Percentiles rank a stretch among this genome's conserved stretches.
Conservation (phyloP, 2,113 vertebrate species). For the Damaliscus lunatus region DNA sequence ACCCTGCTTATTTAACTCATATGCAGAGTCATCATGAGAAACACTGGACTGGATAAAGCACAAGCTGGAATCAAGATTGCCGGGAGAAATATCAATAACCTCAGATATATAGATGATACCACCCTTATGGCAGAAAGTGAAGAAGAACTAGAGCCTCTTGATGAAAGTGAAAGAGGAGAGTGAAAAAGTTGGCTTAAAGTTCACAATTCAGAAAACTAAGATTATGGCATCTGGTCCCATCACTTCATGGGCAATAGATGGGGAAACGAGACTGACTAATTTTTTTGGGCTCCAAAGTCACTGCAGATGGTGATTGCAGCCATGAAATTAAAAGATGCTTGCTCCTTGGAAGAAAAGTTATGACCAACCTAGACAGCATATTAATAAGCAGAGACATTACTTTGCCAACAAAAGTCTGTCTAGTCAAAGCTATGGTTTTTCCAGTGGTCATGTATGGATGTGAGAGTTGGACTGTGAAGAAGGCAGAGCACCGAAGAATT, state of each 20-base stretch:
- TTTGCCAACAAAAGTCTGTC: neutral
- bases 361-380: neutral
- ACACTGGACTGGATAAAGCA: neutral
- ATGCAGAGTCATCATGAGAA: neutral
- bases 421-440: neutral
- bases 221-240: neutral
- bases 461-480: neutral
- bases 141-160: neutral
- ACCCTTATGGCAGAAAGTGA: neutral
- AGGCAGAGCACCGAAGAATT: accelerated
- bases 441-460: neutral
- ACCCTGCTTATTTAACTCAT: neutral
- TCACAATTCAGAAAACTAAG: neutral
- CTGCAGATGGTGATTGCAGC: neutral
- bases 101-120: neutral
- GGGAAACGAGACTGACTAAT: neutral
- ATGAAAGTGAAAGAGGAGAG: neutral
- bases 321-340: neutral
- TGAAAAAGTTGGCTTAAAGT: neutral
- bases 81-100: neutral
- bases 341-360: neutral
- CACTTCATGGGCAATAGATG: neutral
- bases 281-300: accelerated
- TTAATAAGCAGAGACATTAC: neutral
- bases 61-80: neutral